These are phyloP conservation scores for Acanthiza pusilla DNA, from an alignment of 2,797 vertebrate genomes.

Conservation along the genomic window DNA sequence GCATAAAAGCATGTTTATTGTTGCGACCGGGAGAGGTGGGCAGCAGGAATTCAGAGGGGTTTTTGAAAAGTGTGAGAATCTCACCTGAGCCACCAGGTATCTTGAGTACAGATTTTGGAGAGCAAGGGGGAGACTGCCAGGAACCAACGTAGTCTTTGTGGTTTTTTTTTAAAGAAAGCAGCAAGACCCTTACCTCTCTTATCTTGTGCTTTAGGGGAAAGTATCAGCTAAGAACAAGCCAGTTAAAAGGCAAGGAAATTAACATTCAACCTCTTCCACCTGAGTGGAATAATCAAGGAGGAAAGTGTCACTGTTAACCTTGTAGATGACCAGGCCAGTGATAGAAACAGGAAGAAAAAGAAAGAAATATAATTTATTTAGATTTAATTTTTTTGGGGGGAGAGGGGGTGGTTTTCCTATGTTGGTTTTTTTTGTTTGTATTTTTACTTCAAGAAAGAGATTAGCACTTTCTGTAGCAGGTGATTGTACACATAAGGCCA, in stretches of 20 bases:
- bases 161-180: background rate
- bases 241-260: background rate
- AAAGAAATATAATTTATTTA: background rate
- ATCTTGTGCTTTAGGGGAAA: background rate
- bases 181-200: rapidly evolving
- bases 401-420: background rate
- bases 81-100: rapidly evolving
- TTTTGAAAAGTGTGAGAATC: background rate
- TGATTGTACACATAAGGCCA: background rate
- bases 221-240: rapidly evolving
- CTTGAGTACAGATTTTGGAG: background rate
- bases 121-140: too few species aligned
- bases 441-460: background rate
- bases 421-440: background rate
- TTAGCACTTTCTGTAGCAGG: background rate
- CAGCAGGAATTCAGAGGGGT: background rate
- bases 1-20: background rate
- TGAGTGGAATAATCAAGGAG: background rate
- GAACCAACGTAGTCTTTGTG: too few species aligned
- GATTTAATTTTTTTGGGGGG: background rate
- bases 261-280: background rate
- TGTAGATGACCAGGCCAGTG: background rate
- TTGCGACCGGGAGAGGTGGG: background rate
- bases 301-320: background rate
- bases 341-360: background rate